phyloP scores from a whole-genome alignment of 2,888 invertebrate genomes.

The Bembecia ichneumoniformis region DNA sequence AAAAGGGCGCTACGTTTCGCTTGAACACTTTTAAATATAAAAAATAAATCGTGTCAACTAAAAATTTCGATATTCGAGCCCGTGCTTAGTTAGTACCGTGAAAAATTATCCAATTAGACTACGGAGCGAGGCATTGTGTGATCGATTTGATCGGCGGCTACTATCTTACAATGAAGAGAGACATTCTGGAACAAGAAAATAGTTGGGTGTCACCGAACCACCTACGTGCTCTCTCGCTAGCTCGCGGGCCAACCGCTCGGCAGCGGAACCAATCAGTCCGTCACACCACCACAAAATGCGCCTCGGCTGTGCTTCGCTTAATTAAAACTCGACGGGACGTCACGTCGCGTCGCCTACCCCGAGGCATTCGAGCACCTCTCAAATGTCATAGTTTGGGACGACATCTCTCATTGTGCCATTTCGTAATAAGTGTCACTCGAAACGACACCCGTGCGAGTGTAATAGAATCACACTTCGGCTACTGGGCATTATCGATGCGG shows the following conservation, averaged over 20 bases:
- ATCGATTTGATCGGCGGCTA: slow-evolving; percentile 48
- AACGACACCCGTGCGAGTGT: slow-evolving; percentile 35
- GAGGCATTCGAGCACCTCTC: slow-evolving; percentile 32
- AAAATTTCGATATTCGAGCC: slow-evolving; percentile 23
- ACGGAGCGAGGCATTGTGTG: slow-evolving; percentile 48
- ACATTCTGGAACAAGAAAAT: slow-evolving; percentile 56
- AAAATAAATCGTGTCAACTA: slow-evolving; percentile 32
- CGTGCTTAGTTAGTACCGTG: slow-evolving; percentile 43
- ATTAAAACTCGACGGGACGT: slow-evolving; percentile 64
- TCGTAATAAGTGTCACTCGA: slow-evolving; percentile 1
- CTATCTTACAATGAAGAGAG: slow-evolving; percentile 58
- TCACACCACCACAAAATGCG: slow-evolving; percentile 59
- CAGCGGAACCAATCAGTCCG: slow-evolving; percentile 61
- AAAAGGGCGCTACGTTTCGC: slow-evolving; percentile 22
- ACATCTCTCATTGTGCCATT: slow-evolving; percentile 25
- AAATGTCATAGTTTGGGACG: slow-evolving; percentile 34
- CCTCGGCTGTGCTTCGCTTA: slow-evolving; percentile 53
- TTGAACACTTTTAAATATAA: slow-evolving; percentile 14
- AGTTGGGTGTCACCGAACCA: slow-evolving; percentile 53
- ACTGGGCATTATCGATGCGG: slow-evolving; percentile 46
- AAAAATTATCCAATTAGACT: slow-evolving; percentile 60
- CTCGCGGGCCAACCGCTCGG: slow-evolving; percentile 24
- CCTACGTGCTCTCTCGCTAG: slow-evolving; percentile 48
- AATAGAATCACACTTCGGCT: slow-evolving; percentile 50
- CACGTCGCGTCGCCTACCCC: slow-evolving; percentile 53